Percentiles rank a stretch among this genome's conserved stretches.
These are phyloP conservation scores for Chrysolina oricalcia DNA, from an alignment of 2,888 invertebrate genomes.

Conservation along the genomic window DNA sequence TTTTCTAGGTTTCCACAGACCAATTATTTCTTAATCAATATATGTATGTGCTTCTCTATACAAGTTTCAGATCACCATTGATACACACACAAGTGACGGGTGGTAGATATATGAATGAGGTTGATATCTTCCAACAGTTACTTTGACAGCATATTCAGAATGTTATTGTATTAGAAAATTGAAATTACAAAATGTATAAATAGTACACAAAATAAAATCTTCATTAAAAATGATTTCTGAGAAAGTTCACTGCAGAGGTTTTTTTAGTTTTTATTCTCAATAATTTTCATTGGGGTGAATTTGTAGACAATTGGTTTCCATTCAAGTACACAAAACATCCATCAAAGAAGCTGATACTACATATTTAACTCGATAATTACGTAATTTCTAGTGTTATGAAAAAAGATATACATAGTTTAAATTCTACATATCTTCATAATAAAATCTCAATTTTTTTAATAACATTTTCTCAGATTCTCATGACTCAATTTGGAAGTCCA, in stretches of 20 bases:
- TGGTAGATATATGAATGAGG: background rate
- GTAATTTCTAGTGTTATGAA: background rate
- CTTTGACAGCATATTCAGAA: background rate
- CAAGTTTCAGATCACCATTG: background rate
- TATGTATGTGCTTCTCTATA: background rate
- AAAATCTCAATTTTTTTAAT: background rate
- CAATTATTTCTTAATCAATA: constrained; percentile 13
- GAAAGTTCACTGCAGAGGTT: background rate
- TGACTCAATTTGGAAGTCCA: background rate
- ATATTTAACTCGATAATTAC: background rate
- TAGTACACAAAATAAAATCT: background rate
- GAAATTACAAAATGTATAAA: background rate
- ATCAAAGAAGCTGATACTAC: background rate
- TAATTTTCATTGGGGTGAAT: background rate
- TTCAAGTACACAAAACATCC: background rate
- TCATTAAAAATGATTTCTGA: background rate
- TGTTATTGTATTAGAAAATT: background rate
- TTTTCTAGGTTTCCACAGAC: background rate
- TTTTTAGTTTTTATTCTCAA: background rate
- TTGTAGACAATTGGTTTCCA: background rate
- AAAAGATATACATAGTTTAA: background rate
- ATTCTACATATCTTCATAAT: background rate
- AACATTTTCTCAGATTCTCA: background rate
- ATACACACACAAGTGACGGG: background rate
- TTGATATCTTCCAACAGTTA: background rate